Evolutionary conservation across 2,888 invertebrate genomes (phyloP), one percentile per base, ranked within the genome.

Genomic region (Plebejus argus): DNA sequence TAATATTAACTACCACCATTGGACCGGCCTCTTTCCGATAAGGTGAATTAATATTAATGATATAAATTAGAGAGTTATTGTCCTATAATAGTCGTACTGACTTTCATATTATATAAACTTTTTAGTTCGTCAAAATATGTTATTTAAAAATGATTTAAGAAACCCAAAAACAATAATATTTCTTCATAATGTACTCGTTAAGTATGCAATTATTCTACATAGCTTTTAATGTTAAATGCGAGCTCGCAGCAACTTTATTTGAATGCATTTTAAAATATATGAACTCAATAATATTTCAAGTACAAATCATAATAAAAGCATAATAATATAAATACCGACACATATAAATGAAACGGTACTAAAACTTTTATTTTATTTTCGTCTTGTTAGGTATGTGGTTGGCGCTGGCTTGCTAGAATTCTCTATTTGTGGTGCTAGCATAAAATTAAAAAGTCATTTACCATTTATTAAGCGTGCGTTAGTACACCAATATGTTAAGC

Each of bases 261-360:
- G 12, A 61, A 61, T 61, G 61, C 61, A 61, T 61, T 61, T 23
- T 61, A 61, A 61, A n/a, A n/a, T n/a, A 61, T 20, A 61, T 23
- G 61, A 61, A 61, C 61, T 61, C 23, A 61, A 61, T 61, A 58
- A 58, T 8, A 23, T 61, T 23, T 23, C 23, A 61, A 23, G 12
- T 23, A 23, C 23, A 23, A 61, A 61, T 23, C 61, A 61, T 58
- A 61, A 61, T 61, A 23, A 23, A 23, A 61, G 12, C 61, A 58
- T 61, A n/a, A n/a, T n/a, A n/a, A n/a, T n/a, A 23, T 23, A 61
- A 61, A 61, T 61, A 23, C 61, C 61, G 61, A 61, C 61, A 61
- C 61, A 23, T 61, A 61, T 23, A 23, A 23, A 61, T 61, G 12
- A 23, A 61, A 61, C 1, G 61, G 61, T 61, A 20, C 61, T 23